A percentile compares a stretch with the other conserved stretches of the same genome.
Evolutionary conservation across 1,140 invertebrate genomes (phyloP).

Genomic region (Heliconius eleuchia): DNA sequence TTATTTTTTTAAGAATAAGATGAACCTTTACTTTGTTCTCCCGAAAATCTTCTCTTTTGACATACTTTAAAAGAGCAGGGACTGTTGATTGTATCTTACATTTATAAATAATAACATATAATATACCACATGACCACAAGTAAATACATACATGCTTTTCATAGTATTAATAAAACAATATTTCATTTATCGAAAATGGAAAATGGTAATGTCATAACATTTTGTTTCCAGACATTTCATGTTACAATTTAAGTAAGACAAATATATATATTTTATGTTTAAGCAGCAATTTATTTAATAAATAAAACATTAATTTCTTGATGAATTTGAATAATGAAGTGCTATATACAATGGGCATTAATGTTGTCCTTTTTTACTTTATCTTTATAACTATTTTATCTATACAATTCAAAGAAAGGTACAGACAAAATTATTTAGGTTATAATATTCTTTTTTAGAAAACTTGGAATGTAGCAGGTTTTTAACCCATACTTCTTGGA

Average conservation of each 20-base stretch:
- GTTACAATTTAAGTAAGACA: background rate
- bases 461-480: too few species aligned
- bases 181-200: background rate
- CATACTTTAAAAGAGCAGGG: background rate
- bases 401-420: slow-evolving; percentile 2
- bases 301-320: background rate
- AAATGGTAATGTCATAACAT: background rate
- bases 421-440: background rate
- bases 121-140: slow-evolving; percentile 21
- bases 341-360: slow-evolving; percentile 5
- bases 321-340: background rate
- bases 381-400: slow-evolving; percentile 9
- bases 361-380: slow-evolving; percentile 3
- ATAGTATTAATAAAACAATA: background rate
- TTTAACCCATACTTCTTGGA: too few species aligned
- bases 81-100: slow-evolving; percentile 16
- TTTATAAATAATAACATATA: slow-evolving; percentile 20
- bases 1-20: too few species aligned
- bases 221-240: background rate
- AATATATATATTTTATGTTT: background rate
- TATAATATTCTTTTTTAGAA: background rate
- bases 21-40: too few species aligned
- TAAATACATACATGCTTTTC: slow-evolving; percentile 8
- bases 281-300: background rate
- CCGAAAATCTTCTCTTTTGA: too few species aligned